These are phyloP conservation scores for Therioaphis trifolii DNA, from an alignment of 2,888 invertebrate genomes.

Conservation along the genomic window DNA sequence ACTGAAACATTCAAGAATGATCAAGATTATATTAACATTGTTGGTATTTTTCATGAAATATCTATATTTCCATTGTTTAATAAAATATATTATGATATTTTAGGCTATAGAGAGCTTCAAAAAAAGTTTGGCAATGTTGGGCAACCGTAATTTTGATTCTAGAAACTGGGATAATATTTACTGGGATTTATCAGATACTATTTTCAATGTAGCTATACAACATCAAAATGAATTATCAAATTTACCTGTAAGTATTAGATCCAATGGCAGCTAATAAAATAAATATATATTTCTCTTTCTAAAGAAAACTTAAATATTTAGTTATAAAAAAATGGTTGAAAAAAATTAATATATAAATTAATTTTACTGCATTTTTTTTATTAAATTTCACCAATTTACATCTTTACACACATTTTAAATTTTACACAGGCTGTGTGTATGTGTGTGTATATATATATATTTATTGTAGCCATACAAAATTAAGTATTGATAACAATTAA, in stretches of 20 bases:
- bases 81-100: slow-evolving; percentile 3
- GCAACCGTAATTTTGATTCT: slow-evolving; percentile 74
- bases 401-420: no score
- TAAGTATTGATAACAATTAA: no score
- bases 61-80: neutral
- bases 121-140: slow-evolving; percentile 77
- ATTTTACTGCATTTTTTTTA: no score
- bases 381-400: no score
- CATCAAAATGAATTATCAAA: slow-evolving; percentile 75
- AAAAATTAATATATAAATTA: no score
- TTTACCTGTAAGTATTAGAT: slow-evolving; percentile 19
- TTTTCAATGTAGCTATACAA: slow-evolving; percentile 82
- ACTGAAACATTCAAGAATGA: slow-evolving; percentile 28
- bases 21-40: neutral
- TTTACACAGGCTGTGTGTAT: no score
- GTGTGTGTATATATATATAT: no score
- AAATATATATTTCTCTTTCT: no score
- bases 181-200: slow-evolving; percentile 88
- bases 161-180: slow-evolving; percentile 82
- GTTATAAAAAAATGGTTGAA: no score
- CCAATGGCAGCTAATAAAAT: no score
- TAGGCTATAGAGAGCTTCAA: slow-evolving; percentile 77
- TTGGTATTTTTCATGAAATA: neutral
- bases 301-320: no score
- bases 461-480: no score